Evolutionary conservation across 92 coral and sea anemone genomes (phyloP).

Genomic region (Umimayanthus kanabou): DNA sequence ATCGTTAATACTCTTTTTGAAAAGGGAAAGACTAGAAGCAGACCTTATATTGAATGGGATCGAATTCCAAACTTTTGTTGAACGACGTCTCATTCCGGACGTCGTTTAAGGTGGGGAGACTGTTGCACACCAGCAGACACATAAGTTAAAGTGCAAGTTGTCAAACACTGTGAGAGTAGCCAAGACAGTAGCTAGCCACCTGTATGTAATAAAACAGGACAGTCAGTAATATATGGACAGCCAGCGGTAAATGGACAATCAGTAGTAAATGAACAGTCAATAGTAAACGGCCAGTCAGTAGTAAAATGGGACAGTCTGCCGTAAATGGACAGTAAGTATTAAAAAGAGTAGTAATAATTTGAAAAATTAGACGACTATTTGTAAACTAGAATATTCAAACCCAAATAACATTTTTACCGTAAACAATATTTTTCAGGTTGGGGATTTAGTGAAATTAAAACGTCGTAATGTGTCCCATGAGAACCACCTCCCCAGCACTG

Average conservation of each 20-base stretch:
- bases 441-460: not conserved
- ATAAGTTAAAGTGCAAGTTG: too few relatives aligned
- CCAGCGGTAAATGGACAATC: not conserved
- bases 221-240: not conserved
- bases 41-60: too few relatives aligned
- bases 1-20: too few relatives aligned
- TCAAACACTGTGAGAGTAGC: too few relatives aligned
- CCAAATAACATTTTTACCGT: not conserved
- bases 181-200: not conserved
- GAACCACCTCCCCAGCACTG: constrained; percentile 6
- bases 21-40: too few relatives aligned
- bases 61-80: too few relatives aligned
- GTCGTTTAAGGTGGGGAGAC: too few relatives aligned
- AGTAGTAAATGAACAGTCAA: not conserved
- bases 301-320: not conserved
- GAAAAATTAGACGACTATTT: too few relatives aligned
- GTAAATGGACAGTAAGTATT: not conserved
- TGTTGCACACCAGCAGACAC: too few relatives aligned
- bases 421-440: not conserved
- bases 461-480: not conserved
- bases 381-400: not conserved
- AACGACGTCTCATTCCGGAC: too few relatives aligned
- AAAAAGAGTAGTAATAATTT: too few relatives aligned
- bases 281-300: not conserved
- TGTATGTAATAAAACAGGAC: too few relatives aligned